These are phyloP conservation scores for Epizoanthus scotinus DNA, from an alignment of 92 coral and sea anemone species.

Conservation along the genomic window DNA sequence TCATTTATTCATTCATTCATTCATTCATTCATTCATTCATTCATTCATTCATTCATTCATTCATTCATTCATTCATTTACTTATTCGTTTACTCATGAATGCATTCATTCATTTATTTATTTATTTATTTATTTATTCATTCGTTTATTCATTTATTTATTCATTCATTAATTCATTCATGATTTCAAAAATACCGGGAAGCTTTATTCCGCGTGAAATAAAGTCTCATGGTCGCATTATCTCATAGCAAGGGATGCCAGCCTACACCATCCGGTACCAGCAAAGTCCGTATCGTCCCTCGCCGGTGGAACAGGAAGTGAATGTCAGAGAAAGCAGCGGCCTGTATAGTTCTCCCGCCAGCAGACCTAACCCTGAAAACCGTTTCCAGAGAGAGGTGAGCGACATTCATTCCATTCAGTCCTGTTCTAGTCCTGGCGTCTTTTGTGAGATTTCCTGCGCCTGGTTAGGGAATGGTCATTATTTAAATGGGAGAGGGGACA, in stretches of 20 bases:
- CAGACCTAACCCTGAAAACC: background rate
- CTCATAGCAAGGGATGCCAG: constrained; percentile 25
- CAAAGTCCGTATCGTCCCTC: constrained; percentile 35
- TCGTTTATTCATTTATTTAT: background rate
- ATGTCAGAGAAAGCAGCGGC: background rate
- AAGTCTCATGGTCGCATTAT: too few species aligned
- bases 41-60: background rate
- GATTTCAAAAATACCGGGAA: too few species aligned
- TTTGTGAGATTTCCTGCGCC: too few species aligned
- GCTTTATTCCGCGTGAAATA: too few species aligned
- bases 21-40: background rate
- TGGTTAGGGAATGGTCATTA: too few species aligned
- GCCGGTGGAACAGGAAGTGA: constrained; percentile 5
- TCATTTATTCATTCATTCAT: background rate
- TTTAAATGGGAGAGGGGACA: too few species aligned
- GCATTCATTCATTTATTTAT: background rate
- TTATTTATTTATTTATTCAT: background rate
- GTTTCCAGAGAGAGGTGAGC: constrained; percentile 21
- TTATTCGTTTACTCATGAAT: too few species aligned
- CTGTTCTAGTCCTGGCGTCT: too few species aligned
- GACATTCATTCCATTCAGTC: too few species aligned
- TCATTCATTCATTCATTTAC: background rate
- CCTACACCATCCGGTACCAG: constrained; percentile 41
- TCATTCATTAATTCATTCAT: background rate
- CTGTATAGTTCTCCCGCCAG: constrained; percentile 12